phyloP scores from a whole-genome alignment of 30 jellyfish, hydroid and myxozoan species.

The Turritopsis dohrnii region DNA sequence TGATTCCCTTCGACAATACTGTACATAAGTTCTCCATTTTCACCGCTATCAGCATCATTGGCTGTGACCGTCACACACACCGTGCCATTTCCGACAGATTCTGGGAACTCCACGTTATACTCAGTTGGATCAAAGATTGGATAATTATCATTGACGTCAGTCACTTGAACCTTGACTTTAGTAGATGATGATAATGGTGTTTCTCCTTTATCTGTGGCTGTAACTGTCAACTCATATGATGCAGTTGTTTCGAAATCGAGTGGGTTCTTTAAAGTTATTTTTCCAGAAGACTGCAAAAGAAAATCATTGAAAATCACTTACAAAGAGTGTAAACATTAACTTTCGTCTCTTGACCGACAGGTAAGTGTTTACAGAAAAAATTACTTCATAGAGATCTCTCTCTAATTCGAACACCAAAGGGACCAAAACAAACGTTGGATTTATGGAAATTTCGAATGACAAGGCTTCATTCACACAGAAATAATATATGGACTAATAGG shows the following conservation, averaged over 20 bases:
- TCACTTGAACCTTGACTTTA: slow-evolving; percentile 21
- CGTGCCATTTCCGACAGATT: slow-evolving; percentile 23
- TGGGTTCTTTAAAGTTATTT: background rate
- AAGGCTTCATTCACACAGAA: no score
- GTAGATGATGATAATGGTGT: slow-evolving; percentile 33
- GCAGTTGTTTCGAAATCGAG: slow-evolving; percentile 5
- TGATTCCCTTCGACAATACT: background rate
- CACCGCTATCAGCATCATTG: slow-evolving; percentile 40
- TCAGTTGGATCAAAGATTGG: slow-evolving; percentile 11
- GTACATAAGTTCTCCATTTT: slow-evolving; percentile 26
- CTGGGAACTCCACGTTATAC: slow-evolving; percentile 14
- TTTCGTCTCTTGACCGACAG: no score
- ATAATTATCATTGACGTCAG: slow-evolving; percentile 11
- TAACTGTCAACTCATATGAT: slow-evolving; percentile 23
- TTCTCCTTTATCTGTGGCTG: slow-evolving; percentile 58
- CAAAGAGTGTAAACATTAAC: no score
- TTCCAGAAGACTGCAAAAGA: background rate
- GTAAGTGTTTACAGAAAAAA: no score
- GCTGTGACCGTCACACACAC: slow-evolving; percentile 14
- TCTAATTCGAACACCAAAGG: no score
- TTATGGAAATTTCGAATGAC: no score
- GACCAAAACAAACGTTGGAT: no score
- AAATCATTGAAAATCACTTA: background rate
- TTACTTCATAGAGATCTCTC: no score
- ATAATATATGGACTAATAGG: no score